Conservation (phyloP, 2,797 vertebrate species). For the Clarias laeviceps region DNA sequence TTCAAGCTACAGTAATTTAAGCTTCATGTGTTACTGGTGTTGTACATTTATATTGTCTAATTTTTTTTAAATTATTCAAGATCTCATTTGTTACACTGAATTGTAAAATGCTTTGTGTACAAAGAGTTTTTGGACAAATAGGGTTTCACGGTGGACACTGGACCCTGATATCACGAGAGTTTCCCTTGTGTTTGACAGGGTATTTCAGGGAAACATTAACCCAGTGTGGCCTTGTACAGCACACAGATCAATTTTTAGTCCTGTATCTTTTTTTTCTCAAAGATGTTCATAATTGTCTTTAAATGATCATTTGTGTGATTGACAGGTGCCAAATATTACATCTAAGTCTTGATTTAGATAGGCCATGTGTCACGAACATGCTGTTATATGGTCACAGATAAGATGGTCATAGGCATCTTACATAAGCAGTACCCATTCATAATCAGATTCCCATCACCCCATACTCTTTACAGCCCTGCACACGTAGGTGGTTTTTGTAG, state of each 20-base stretch:
- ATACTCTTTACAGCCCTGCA: conserved; percentile 16
- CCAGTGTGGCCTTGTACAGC: conserved; percentile 47
- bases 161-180: conserved; percentile 30
- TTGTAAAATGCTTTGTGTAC: background rate
- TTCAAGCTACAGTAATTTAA: background rate
- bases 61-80: background rate
- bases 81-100: background rate
- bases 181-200: conserved; percentile 34
- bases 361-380: background rate
- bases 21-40: background rate
- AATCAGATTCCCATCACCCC: conserved; percentile 31
- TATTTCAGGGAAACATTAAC: conserved; percentile 56
- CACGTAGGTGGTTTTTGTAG: conserved; percentile 30
- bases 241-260: background rate
- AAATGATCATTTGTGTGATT: background rate
- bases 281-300: background rate
- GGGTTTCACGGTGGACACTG: background rate
- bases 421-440: background rate
- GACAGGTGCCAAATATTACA: background rate
- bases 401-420: conserved; percentile 3
- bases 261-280: background rate
- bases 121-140: background rate
- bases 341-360: background rate
- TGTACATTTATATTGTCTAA: background rate
- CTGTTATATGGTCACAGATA: conserved; percentile 39